These are phyloP conservation scores for Hippasteria phrygiana DNA, from an alignment of 53 echinoderm and acorn worm species.

Conservation along the genomic window DNA sequence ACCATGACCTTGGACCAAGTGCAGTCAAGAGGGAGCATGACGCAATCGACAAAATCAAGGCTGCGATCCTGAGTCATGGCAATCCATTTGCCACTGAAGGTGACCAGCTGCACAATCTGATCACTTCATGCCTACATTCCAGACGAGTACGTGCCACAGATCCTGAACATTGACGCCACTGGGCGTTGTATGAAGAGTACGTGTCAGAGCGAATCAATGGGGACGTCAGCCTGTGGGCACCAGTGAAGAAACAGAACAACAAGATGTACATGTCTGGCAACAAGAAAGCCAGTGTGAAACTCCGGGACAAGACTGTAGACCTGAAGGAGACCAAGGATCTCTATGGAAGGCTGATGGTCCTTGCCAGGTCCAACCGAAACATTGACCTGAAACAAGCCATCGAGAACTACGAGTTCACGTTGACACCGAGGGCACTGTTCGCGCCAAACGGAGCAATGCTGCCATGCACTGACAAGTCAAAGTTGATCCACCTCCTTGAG, in stretches of 20 bases:
- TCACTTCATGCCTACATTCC: conserved; percentile 33
- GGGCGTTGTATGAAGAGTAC: conserved; percentile 61
- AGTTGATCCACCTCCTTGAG: conserved; percentile 33
- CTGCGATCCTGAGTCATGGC: conserved; percentile 67
- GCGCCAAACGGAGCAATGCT: conserved; percentile 59
- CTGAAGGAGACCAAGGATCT: conserved; percentile 79
- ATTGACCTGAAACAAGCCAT: conserved; percentile 65
- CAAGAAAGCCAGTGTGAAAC: conserved; percentile 40
- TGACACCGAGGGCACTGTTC: conserved; percentile 68
- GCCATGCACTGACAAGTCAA: conserved; percentile 60
- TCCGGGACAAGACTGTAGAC: conserved; percentile 70
- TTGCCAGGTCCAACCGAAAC: conserved; percentile 68
- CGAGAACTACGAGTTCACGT: conserved; percentile 59
- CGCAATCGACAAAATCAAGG: conserved; percentile 55
- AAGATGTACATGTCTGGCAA: conserved; percentile 69
- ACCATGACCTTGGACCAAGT: conserved; percentile 54
- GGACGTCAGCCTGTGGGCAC: conserved; percentile 69
- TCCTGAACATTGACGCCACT: conserved; percentile 56
- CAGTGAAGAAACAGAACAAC: conserved; percentile 67
- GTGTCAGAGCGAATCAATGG: conserved; percentile 68
- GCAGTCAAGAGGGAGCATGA: conserved; percentile 46
- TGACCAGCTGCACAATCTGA: conserved; percentile 33
- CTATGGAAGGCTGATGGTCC: conserved; percentile 66
- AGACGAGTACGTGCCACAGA: conserved; percentile 35
- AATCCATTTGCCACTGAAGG: conserved; percentile 67